phyloP scores from a whole-genome alignment of 2,888 invertebrate genomes.

The Meteorus colon region DNA sequence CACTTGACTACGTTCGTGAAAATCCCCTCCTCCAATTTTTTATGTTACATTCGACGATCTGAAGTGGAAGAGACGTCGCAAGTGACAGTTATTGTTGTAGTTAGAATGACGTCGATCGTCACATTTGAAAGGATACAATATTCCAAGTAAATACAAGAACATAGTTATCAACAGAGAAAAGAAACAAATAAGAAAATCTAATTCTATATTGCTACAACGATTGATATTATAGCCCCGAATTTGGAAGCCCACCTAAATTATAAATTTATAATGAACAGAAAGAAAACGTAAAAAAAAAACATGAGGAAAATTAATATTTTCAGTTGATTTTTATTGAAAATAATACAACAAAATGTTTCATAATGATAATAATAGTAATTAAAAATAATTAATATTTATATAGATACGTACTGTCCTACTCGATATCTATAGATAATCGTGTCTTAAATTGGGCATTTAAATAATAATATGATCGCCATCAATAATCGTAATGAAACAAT shows the following conservation, averaged over 20 bases:
- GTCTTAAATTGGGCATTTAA: conserved; percentile 71
- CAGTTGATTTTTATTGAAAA: conserved; percentile 73
- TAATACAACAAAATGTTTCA: conserved; percentile 74
- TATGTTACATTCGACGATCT: conserved; percentile 26
- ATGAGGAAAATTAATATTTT: conserved; percentile 66
- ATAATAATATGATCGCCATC: conserved; percentile 66
- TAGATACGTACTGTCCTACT: conserved; percentile 70
- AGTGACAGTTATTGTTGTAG: neutral
- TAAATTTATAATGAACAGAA: conserved; percentile 23
- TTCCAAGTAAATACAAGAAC: neutral
- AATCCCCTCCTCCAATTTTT: neutral
- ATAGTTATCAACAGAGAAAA: neutral
- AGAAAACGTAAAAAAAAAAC: conserved; percentile 52
- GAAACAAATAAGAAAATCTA: conserved; percentile 12
- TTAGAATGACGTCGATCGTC: neutral
- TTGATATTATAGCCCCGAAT: conserved; percentile 36
- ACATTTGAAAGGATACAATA: neutral
- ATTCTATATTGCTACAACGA: conserved; percentile 19
- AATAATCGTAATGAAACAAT: conserved; percentile 65
- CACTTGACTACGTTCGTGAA: conserved; percentile 8
- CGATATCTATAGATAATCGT: conserved; percentile 69
- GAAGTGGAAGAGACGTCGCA: neutral
- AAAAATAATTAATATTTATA: conserved; percentile 71
- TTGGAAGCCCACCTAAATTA: conserved; percentile 48
- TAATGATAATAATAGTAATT: conserved; percentile 69